Percentiles rank a stretch among this genome's conserved stretches.
Evolutionary conservation across 1,140 invertebrate genomes (phyloP).

Genomic region (Campoletis sonorensis): DNA sequence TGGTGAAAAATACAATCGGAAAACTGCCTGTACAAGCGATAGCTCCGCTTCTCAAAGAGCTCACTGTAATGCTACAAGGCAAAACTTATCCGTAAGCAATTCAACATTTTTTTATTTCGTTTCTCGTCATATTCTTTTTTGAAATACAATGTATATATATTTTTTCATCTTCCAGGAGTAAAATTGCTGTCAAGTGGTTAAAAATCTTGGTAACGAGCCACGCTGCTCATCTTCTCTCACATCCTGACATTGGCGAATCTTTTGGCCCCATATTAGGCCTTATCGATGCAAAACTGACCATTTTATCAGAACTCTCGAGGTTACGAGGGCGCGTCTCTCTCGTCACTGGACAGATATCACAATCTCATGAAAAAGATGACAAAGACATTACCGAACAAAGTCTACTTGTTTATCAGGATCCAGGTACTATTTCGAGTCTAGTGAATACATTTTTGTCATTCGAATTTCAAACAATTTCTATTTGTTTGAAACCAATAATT

Average conservation of each 20-base stretch:
- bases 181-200: constrained; percentile 80
- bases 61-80: constrained; percentile 79
- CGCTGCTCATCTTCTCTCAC: constrained; percentile 80
- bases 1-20: constrained; percentile 80
- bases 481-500: too few relatives aligned
- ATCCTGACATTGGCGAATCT: constrained; percentile 77
- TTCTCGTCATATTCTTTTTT: constrained; percentile 41
- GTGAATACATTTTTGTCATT: too few relatives aligned
- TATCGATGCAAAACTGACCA: constrained; percentile 78
- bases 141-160: too few relatives aligned
- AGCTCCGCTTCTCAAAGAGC: constrained; percentile 79
- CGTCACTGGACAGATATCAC: constrained; percentile 77
- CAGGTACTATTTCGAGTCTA: constrained; percentile 70
- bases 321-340: constrained; percentile 79
- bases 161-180: constrained; percentile 75
- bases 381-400: constrained; percentile 72
- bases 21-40: constrained; percentile 81
- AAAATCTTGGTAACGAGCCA: constrained; percentile 79
- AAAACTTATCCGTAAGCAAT: constrained; percentile 79
- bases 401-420: constrained; percentile 79
- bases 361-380: constrained; percentile 69
- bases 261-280: constrained; percentile 79
- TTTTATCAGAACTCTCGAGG: constrained; percentile 77
- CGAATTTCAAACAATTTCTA: too few relatives aligned
- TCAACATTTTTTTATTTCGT: constrained; percentile 28